A percentile compares a stretch with the other conserved stretches of the same genome.
Conservation (phyloP, 1,140 invertebrate species). For the Ladona fulva region DNA sequence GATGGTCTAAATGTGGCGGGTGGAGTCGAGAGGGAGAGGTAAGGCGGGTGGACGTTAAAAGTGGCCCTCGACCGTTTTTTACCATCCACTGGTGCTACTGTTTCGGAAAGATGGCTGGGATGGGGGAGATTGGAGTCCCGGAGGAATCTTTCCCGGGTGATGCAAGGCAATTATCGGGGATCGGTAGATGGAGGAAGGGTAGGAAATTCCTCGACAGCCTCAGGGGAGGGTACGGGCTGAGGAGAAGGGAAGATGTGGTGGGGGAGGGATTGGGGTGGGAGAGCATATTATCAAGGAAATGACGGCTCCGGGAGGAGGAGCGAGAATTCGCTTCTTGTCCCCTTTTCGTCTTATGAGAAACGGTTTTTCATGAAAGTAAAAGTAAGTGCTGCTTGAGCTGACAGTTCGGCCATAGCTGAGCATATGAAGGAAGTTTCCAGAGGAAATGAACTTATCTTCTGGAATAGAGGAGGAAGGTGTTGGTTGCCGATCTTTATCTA, state of each 20-base stretch:
- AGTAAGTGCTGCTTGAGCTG: not conserved
- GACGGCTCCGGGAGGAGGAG: not conserved
- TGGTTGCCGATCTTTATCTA: too few species aligned
- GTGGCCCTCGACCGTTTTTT: not conserved
- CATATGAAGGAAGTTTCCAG: too few species aligned
- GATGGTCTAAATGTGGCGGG: not conserved
- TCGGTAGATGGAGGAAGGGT: too few species aligned
- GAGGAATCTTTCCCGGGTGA: not conserved
- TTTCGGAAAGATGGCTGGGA: not conserved
- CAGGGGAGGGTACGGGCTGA: not conserved
- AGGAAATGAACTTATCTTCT: too few species aligned
- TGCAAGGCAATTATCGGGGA: not conserved
- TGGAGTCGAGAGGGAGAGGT: not conserved
- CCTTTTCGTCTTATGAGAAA: not conserved
- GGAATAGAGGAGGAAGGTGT: too few species aligned
- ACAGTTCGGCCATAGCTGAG: too few species aligned
- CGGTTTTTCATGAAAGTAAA: not conserved
- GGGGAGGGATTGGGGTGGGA: not conserved
- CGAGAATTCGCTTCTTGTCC: not conserved
- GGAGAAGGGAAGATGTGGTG: not conserved
- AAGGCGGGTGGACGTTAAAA: too few species aligned
- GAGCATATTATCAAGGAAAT: not conserved
- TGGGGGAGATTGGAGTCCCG: not conserved
- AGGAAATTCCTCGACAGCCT: not conserved
- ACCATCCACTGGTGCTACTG: not conserved